A percentile compares a stretch with the other conserved stretches of the same genome.
Conservation (phyloP, 2,797 vertebrate species). For the Labroides dimidiatus region DNA sequence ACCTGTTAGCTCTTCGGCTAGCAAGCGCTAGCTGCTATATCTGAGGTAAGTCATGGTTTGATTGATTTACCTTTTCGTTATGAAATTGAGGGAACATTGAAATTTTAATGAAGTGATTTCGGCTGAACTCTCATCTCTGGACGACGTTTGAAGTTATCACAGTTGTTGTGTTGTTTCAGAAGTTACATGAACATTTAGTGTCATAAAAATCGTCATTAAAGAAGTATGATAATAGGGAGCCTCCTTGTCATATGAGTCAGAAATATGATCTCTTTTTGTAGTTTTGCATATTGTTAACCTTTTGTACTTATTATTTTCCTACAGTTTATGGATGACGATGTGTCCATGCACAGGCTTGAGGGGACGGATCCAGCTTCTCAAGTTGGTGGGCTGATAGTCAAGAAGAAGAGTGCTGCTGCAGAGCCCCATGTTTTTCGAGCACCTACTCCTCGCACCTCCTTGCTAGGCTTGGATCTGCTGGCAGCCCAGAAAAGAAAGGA, state of each 20-base stretch:
- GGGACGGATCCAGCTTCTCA: slow-evolving; percentile 83
- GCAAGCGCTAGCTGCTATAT: slow-evolving; percentile 34
- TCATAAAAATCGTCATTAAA: too few relatives aligned
- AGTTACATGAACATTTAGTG: too few relatives aligned
- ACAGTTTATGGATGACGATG: slow-evolving; percentile 82
- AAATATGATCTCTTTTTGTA: background rate
- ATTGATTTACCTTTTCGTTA: background rate
- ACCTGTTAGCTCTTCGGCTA: slow-evolving; percentile 33
- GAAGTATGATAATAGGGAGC: too few relatives aligned
- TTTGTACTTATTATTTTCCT: slow-evolving; percentile 11
- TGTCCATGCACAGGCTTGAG: slow-evolving; percentile 91
- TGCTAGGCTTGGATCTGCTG: slow-evolving; percentile 93
- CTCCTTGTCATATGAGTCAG: too few relatives aligned
- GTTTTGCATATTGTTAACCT: slow-evolving; percentile 7
- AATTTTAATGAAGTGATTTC: too few relatives aligned
- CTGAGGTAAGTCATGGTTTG: slow-evolving; percentile 44
- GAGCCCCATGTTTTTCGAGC: slow-evolving; percentile 95
- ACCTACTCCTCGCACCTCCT: slow-evolving; percentile 92
- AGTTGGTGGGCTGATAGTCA: slow-evolving; percentile 91
- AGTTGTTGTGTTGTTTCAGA: too few relatives aligned
- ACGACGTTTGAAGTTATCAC: too few relatives aligned
- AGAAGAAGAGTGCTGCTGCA: slow-evolving; percentile 87
- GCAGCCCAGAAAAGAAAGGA: slow-evolving; percentile 96
- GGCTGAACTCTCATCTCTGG: background rate
- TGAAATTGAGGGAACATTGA: background rate